Evolutionary conservation across 2,113 vertebrate species (phyloP).

Genomic region (Lynx canadensis): DNA sequence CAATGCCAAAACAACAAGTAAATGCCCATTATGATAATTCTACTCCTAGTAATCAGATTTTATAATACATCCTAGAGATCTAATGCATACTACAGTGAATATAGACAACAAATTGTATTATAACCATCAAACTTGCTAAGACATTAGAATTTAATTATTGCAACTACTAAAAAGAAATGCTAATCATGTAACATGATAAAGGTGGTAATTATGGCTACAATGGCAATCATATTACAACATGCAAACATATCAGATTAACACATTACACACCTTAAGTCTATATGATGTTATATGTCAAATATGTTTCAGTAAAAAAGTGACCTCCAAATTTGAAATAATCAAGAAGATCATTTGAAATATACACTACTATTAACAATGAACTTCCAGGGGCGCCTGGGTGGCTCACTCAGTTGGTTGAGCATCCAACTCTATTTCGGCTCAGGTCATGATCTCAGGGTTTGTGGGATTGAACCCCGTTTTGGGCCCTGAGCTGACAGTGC

Average conservation of each 20-base stretch:
- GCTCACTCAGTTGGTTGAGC: too few species aligned
- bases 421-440: too few species aligned
- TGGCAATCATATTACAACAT: background rate
- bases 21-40: conserved; percentile 30
- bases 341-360: conserved; percentile 45
- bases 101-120: background rate
- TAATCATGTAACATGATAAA: background rate
- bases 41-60: conserved; percentile 18
- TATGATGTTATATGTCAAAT: background rate
- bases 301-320: background rate
- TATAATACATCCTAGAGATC: background rate
- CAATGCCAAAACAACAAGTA: conserved; percentile 7
- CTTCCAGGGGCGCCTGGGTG: background rate
- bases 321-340: background rate
- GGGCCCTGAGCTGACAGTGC: too few species aligned
- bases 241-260: background rate
- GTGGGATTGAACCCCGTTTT: too few species aligned
- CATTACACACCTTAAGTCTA: background rate
- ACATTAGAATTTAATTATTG: background rate
- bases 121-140: background rate
- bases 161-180: background rate
- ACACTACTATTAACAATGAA: background rate
- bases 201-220: background rate
- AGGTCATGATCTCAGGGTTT: too few species aligned
- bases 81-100: background rate